Conservation (phyloP, 2,888 invertebrate species). For the Thysanoteuthis rhombus region DNA sequence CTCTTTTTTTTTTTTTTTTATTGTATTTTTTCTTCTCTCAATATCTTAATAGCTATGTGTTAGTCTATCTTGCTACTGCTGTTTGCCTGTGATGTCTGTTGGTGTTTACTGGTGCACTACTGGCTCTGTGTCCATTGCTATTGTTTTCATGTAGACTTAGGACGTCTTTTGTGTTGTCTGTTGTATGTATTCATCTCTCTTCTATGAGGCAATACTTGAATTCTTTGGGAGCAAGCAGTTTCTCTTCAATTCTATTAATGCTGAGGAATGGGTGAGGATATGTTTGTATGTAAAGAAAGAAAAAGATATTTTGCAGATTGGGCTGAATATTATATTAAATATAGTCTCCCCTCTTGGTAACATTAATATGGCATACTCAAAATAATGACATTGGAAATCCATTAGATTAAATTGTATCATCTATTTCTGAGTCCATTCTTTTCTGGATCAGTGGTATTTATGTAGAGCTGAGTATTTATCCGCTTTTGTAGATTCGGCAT, state of each 20-base stretch:
- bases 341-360: neutral
- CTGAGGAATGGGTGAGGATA: neutral
- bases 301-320: neutral
- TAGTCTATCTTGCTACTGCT: neutral
- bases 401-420: neutral
- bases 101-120: neutral
- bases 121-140: neutral
- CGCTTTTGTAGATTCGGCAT: neutral
- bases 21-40: neutral
- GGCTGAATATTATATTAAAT: too few species aligned
- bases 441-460: neutral
- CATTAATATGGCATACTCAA: neutral
- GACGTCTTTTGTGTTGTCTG: conserved; percentile 18
- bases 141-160: conserved; percentile 13
- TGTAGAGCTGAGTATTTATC: neutral
- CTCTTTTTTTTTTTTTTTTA: neutral
- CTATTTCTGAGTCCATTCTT: neutral
- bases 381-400: neutral
- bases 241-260: neutral
- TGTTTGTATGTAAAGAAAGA: too few species aligned
- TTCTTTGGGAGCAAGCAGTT: neutral
- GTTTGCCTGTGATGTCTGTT: neutral
- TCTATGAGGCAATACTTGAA: neutral
- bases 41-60: neutral
- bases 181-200: neutral